Base-by-base conservation (phyloP, 2,797 vertebrate genomes). In the Apodemus agrarius region DNA sequence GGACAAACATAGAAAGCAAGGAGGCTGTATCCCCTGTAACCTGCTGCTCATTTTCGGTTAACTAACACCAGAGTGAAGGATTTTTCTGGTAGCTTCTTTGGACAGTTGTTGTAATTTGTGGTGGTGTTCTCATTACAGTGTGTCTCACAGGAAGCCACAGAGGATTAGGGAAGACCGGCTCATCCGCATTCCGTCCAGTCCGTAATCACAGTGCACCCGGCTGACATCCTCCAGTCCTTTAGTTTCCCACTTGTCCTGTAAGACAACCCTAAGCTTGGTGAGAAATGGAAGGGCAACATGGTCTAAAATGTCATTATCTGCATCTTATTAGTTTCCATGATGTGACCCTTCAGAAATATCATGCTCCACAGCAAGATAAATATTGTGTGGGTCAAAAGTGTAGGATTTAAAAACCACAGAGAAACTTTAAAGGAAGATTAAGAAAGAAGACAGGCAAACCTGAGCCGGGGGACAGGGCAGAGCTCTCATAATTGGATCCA, bases 331-430 rank as follows among this genome's bases (percentile, higher is more conserved):
- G 69, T 93, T 54, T 95, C 75, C 74, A 34, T 97, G 92, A 97
- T 97, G 94, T 98, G 88, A 95, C 97, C 89, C 96, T 98, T 96
- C 91, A 74, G 78, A 98, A 98, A 96, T 92, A 49, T 89, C 92
- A 97, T 93, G 76, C 37, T 74, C 90, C 75, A 93, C 94, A 98
- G 96, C 89, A 96, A 94, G 97, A 96, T 76, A 14, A 96, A 95
- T 96, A 82, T 54, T 4, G 3, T 78, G 37, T 94, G 96, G 65
- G 81, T 98, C 61, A 97, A 97, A 98, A 98, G 96, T 88, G 80
- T 69, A 94, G 82, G 95, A 95, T 97, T 98, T 97, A 82, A 97
- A 98, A 98, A 96, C 89, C 96, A 96, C 84, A 94, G 96, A 98
- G 86, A 97, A 89, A 67, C 59, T 98, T 94, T 96, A 72, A 74